Percentiles rank a stretch among this genome's conserved stretches.
phyloP scores from a whole-genome alignment of 2,888 invertebrate species.

The Tortrix viridana region DNA sequence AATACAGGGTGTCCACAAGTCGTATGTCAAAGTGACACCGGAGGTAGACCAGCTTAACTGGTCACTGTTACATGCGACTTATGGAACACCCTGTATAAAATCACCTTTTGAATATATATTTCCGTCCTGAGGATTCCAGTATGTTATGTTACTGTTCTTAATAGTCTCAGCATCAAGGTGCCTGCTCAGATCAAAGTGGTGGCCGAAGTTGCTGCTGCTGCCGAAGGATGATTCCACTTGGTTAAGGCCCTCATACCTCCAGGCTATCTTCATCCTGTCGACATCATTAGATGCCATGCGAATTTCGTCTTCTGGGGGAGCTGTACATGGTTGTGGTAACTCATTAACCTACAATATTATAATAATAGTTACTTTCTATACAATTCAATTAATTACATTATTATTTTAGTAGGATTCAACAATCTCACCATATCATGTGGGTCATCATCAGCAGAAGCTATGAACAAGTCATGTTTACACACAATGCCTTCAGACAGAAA shows the following conservation, averaged over 20 bases:
- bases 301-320: conserved; percentile 71
- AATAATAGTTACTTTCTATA: not conserved
- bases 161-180: conserved; percentile 86
- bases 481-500: conserved; percentile 95
- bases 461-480: conserved; percentile 88
- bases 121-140: conserved; percentile 74
- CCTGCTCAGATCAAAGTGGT: conserved; percentile 92
- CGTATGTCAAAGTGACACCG: no score
- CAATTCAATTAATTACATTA: not conserved
- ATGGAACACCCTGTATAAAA: no score
- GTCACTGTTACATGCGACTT: no score
- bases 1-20: no score
- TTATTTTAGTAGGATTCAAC: conserved; percentile 15
- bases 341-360: conserved; percentile 73
- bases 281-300: conserved; percentile 53
- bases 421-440: conserved; percentile 85
- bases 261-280: conserved; percentile 93
- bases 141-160: conserved; percentile 82
- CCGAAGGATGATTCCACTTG: conserved; percentile 84
- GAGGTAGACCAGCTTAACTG: no score
- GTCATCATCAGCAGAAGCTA: conserved; percentile 89
- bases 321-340: conserved; percentile 79
- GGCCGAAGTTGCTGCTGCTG: conserved; percentile 85
- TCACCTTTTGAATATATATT: conserved; percentile 51
- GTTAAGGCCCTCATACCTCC: conserved; percentile 92